Conservation (phyloP, 2,113 vertebrate genomes). For the Antidorcas marsupialis region DNA sequence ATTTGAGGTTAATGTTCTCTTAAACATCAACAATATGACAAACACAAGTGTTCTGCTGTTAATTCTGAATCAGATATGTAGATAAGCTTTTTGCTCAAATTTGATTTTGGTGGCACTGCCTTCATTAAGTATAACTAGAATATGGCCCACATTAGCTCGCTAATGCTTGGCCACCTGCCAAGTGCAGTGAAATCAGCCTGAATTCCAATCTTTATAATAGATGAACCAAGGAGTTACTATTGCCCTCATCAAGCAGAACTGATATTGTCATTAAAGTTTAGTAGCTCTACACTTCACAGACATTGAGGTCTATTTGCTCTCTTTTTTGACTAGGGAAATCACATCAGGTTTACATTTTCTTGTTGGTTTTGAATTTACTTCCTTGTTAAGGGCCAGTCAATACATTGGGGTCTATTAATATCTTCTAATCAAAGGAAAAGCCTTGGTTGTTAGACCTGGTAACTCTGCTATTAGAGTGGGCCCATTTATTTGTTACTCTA, state of each 20-base stretch:
- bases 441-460: constrained; percentile 32
- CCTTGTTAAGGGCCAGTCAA: constrained; percentile 70
- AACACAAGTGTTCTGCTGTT: background rate
- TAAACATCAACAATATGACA: constrained; percentile 44
- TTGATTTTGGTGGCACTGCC: constrained; percentile 42
- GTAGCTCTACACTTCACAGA: constrained; percentile 70
- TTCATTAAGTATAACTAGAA: constrained; percentile 72
- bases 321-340: constrained; percentile 62
- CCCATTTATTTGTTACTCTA: constrained; percentile 18
- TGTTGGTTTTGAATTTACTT: constrained; percentile 69
- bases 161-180: constrained; percentile 76
- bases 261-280: constrained; percentile 76
- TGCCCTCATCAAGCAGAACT: constrained; percentile 75
- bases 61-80: background rate
- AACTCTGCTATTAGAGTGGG: constrained; percentile 34
- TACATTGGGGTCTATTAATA: constrained; percentile 42
- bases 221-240: constrained; percentile 72
- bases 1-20: constrained; percentile 43
- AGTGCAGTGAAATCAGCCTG: constrained; percentile 69
- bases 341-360: constrained; percentile 60
- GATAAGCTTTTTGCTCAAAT: constrained; percentile 18
- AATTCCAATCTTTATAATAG: constrained; percentile 75
- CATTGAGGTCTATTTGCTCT: constrained; percentile 55
- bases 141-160: constrained; percentile 71
- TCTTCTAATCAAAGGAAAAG: constrained; percentile 44